These are phyloP conservation scores for Eclectus roratus DNA, from an alignment of 2,113 vertebrate species.

Conservation along the genomic window DNA sequence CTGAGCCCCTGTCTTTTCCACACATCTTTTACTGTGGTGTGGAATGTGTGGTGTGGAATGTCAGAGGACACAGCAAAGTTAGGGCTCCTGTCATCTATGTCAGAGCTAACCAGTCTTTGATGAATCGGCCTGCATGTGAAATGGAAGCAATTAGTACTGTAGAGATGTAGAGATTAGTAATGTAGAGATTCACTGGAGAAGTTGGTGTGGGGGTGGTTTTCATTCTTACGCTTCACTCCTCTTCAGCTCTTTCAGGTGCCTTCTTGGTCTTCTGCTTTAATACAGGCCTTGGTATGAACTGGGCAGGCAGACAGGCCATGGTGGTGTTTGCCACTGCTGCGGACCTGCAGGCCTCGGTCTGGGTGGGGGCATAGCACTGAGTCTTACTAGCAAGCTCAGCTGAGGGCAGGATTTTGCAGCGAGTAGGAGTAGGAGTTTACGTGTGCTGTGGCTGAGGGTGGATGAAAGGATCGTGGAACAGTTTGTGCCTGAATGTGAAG, in stretches of 20 bases:
- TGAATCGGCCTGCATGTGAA: neutral
- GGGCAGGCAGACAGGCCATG: neutral
- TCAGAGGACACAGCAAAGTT: neutral
- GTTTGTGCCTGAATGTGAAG: rapidly evolving
- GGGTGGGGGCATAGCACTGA: neutral
- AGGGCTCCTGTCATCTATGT: neutral
- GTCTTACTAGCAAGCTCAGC: neutral
- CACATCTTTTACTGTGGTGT: rapidly evolving
- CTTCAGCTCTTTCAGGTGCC: neutral
- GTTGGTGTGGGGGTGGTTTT: neutral
- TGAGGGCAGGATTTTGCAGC: neutral
- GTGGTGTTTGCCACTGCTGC: neutral
- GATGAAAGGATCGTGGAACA: neutral
- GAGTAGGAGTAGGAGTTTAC: too few species aligned
- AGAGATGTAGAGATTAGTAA: neutral
- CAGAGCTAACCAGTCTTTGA: neutral
- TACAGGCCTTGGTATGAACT: rapidly evolving
- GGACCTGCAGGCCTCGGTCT: neutral
- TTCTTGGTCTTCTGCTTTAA: neutral
- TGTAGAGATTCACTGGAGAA: neutral
- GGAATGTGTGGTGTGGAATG: rapidly evolving
- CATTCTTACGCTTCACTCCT: neutral
- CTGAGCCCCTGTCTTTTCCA: neutral
- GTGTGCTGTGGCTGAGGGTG: rapidly evolving
- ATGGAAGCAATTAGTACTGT: neutral